These are phyloP conservation scores for Ceryle rudis DNA, from an alignment of 2,797 vertebrate species.

Conservation along the genomic window DNA sequence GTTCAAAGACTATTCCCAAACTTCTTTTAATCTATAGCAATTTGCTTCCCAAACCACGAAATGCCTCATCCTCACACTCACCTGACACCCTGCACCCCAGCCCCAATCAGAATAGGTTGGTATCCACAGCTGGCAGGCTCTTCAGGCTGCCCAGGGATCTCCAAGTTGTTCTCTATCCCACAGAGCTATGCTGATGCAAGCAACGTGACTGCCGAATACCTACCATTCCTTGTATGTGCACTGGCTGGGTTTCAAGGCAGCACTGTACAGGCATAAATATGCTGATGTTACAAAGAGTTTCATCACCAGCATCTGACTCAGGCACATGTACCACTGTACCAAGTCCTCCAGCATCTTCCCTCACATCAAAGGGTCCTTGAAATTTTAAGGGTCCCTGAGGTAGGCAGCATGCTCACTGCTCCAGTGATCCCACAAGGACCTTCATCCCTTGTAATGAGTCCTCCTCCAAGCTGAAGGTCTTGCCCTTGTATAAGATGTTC, in stretches of 20 bases:
- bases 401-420: fast-evolving
- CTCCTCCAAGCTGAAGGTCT: background rate
- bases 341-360: background rate
- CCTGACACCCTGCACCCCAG: fast-evolving
- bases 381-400: background rate
- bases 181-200: background rate
- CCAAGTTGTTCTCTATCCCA: background rate
- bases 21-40: background rate
- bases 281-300: background rate
- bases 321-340: fast-evolving
- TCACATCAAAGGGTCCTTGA: background rate
- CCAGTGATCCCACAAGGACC: background rate
- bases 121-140: background rate
- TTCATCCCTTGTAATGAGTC: background rate
- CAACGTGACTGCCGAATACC: background rate
- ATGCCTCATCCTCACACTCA: background rate
- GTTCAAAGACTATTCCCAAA: background rate
- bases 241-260: background rate
- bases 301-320: background rate
- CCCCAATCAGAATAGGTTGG: background rate
- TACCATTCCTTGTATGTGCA: fast-evolving
- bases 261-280: background rate
- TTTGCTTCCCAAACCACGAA: background rate
- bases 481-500: background rate
- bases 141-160: background rate